Base-by-base conservation (phyloP, 2,888 invertebrate genomes). In the Volucella bombylans region DNA sequence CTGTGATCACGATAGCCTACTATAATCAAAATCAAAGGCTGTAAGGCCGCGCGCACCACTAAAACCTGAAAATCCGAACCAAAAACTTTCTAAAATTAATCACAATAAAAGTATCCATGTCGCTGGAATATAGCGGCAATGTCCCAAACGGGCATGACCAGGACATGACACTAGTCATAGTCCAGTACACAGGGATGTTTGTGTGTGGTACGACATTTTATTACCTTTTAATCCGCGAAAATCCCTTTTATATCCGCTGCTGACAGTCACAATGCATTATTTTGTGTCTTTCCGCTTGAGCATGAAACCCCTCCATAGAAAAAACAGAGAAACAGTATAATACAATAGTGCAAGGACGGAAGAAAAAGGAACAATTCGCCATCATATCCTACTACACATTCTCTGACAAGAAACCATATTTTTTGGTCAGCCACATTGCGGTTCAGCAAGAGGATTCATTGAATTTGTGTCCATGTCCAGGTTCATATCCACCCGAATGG, bases 171-270 rank as follows among this genome's bases (percentile, higher is more conserved):
- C 15, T 67, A 76, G 43, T 41, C 55, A 61, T 12, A 59, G 62
- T 55, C 55, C 57, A 74, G 18, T 45, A 45, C 78, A 61, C 10
- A 43, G 61, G 67, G 64, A 71, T 79, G 78, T 83, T 64, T 69
- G 73, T 39, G 55, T 69, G 73, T 39, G 62, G 61, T 76, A 74
- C 57, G 67, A 71, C 72, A 87, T 88, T 89, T 88, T 88, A 89
- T 88, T 88, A 88, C 87, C 87, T 88, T 88, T 88, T 88, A 89
- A 89, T 89, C 88, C 88, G 88, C 82, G 88, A 87, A 88, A 89
- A 89, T 88, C 88, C 88, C 87, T 88, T 88, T 87, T 87, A 87
- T 88, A 88, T 88, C 88, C 88, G 87, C 82, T 87, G 87, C 87
- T 88, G 88, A 88, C 89, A 88, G 71, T 68, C 80, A 72, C 76